A percentile compares a stretch with the other conserved stretches of the same genome.
phyloP scores from a whole-genome alignment of 2,797 vertebrate genomes.

The Halcyon smyrnensis region DNA sequence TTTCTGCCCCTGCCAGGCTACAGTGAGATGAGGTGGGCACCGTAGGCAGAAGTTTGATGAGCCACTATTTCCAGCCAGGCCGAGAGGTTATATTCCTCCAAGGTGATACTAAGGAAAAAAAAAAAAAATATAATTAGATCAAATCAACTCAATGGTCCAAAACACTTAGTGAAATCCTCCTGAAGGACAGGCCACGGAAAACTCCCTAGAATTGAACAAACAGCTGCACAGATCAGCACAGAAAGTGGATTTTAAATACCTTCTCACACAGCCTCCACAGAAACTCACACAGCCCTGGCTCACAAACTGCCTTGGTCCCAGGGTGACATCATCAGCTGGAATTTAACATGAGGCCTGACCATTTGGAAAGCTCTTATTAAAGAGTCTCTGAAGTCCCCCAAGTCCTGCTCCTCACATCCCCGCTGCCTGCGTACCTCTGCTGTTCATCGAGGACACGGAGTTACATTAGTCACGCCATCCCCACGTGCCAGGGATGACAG shows the following conservation, averaged over 20 bases:
- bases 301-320: background rate
- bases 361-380: background rate
- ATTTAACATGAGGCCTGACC: background rate
- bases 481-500: background rate
- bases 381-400: background rate
- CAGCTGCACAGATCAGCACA: background rate
- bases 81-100: background rate
- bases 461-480: background rate
- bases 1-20: background rate
- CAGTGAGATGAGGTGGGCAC: background rate
- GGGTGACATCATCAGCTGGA: background rate
- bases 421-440: background rate
- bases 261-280: background rate
- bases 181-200: background rate
- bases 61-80: background rate
- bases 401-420: background rate
- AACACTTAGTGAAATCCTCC: background rate
- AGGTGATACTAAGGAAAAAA: background rate
- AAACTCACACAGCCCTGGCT: background rate
- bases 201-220: background rate
- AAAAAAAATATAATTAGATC: background rate
- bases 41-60: background rate
- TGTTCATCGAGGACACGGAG: background rate
- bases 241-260: background rate
- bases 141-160: background rate